phyloP scores from a whole-genome alignment of 2,888 invertebrate species.

The Stenodera caucasica region DNA sequence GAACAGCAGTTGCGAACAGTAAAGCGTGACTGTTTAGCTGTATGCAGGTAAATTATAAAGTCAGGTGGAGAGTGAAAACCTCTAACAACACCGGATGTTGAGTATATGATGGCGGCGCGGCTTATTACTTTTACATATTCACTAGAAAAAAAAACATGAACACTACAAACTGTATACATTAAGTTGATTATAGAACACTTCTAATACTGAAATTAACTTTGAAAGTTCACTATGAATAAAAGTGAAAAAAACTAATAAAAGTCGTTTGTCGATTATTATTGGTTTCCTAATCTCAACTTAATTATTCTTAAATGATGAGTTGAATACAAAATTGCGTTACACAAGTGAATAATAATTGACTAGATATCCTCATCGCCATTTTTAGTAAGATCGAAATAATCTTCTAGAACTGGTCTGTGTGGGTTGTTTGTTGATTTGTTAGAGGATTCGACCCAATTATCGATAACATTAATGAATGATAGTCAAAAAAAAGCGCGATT shows the following conservation, averaged over 20 bases:
- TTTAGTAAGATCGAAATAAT: background rate
- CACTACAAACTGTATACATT: background rate
- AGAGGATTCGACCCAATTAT: background rate
- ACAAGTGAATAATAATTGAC: background rate
- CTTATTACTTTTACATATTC: background rate
- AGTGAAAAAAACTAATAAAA: too few relatives aligned
- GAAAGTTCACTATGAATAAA: too few relatives aligned
- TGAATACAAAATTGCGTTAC: background rate
- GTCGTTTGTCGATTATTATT: too few relatives aligned
- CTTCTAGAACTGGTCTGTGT: background rate
- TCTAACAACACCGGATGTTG: conserved; percentile 35
- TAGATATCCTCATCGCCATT: background rate
- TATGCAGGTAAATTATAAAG: conserved; percentile 45
- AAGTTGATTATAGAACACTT: background rate
- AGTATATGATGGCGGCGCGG: conserved; percentile 30
- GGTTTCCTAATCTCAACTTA: background rate
- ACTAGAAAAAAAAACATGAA: conserved; percentile 8
- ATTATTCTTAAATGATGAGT: background rate
- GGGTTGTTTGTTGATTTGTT: background rate
- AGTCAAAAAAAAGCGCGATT: too few relatives aligned
- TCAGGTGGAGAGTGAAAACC: conserved; percentile 41
- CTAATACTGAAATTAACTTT: too few relatives aligned
- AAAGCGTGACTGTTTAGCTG: conserved; percentile 35
- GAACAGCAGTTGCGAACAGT: conserved; percentile 27
- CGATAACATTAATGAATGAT: too few relatives aligned